Percentiles rank a stretch among this genome's conserved stretches.
Conservation (phyloP, 2,888 invertebrate species). For the Hofmannophila pseudospretella region DNA sequence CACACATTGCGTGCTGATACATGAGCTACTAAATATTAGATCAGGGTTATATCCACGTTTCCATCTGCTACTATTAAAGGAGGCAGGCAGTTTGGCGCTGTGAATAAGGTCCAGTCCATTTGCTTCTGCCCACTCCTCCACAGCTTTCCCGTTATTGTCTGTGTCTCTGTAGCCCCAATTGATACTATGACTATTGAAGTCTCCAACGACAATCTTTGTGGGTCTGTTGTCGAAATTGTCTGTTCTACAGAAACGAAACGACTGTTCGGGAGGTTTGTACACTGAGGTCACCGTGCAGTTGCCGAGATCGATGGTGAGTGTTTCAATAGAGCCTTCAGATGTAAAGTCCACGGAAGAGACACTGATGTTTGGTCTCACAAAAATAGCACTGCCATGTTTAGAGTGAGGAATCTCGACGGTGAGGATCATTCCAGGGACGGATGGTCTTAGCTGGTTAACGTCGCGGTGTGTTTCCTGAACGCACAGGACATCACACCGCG, state of each 20-base stretch:
- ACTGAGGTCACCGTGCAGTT: not conserved
- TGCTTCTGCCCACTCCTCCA: conserved; percentile 7
- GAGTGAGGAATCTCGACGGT: too few relatives aligned
- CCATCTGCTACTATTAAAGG: conserved; percentile 6
- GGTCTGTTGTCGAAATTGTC: not conserved
- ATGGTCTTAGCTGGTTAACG: too few relatives aligned
- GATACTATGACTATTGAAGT: conserved; percentile 3
- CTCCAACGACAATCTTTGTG: not conserved
- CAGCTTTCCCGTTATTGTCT: not conserved
- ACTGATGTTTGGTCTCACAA: too few relatives aligned
- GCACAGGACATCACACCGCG: too few relatives aligned
- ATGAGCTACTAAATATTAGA: not conserved
- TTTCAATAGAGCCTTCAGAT: not conserved
- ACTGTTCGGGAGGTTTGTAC: not conserved
- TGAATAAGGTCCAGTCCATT: conserved; percentile 1
- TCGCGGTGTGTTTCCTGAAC: too few relatives aligned
- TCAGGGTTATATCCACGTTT: conserved; percentile 7
- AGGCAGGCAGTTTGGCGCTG: conserved; percentile 3
- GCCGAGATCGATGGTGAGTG: not conserved
- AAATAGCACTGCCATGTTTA: too few relatives aligned
- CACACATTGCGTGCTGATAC: not conserved
- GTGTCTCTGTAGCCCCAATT: conserved; percentile 2
- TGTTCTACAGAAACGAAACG: not conserved
- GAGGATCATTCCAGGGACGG: too few relatives aligned
- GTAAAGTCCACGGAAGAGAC: too few relatives aligned